Evolutionary conservation across 1,140 invertebrate species (phyloP), one percentile per base, ranked within the genome.

Genomic region (Gonioctena quinquepunctata): DNA sequence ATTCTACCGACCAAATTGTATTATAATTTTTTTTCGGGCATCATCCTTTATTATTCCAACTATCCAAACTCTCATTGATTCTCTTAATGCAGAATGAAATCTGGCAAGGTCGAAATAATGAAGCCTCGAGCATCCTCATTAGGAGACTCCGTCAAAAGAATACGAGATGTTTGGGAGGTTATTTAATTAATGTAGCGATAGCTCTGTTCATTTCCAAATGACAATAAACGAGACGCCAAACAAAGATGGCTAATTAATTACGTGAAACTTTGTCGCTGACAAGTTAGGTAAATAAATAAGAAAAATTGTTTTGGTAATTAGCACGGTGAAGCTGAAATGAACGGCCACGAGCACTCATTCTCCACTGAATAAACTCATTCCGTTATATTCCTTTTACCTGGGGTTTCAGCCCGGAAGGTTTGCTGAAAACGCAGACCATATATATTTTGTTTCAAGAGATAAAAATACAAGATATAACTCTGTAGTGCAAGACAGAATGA

Each of bases 281-380:
- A 68, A 68, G 26, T 61, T 62, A 63, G 61, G 67, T 62, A 63
- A 69, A 69, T 69, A 69, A 69, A 69, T 69, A 63, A 69, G 67
- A 69, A 69, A 63, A 69, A 69, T 63, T 69, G 60, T 28, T 23
- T 62, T 69, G 50, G 22, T 69, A 62, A 69, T 69, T 69, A 69
- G 59, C 21, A 49, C 59, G 57, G 33, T 33, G 59, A 62, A 42
- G 67, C 22, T 23, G 59, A 63, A 69, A 63, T 52, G 67, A 68
- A 64, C 60, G 60, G 49, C 67, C 67, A 23, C 59, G 21, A 25
- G 67, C 52, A 54, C 4, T 23, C 18, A 54, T 54, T 57, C 25
- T 57, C 48, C 56, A 57, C 54, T 21, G 8, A 42, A 42, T n/a
- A 42, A n/a, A 11, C 33, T 23, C 52, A 3, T 54, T 54, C 49